These are phyloP conservation scores for Taeniopygia guttata DNA, from an alignment of 2,797 vertebrate species.

Conservation along the genomic window DNA sequence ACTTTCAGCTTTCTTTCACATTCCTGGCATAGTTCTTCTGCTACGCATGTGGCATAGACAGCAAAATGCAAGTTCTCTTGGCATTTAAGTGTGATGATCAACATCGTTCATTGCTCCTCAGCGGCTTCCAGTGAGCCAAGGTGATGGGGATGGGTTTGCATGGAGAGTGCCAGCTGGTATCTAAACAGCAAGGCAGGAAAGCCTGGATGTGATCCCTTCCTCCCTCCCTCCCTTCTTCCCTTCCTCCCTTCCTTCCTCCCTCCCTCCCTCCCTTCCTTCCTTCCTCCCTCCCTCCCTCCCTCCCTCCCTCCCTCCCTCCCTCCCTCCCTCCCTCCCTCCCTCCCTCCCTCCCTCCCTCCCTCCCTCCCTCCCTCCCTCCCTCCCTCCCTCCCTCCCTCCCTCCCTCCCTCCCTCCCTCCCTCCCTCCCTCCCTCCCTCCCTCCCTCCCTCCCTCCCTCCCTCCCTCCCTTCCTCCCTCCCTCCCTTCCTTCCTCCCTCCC, in stretches of 20 bases:
- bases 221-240: not conserved
- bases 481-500: too few species aligned
- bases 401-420: not conserved
- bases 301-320: not conserved
- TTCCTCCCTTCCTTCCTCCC: not conserved
- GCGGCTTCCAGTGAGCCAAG: not conserved
- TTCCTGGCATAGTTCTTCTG: constrained; percentile 30
- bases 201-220: not conserved
- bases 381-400: not conserved
- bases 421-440: not conserved
- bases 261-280: not conserved
- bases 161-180: not conserved
- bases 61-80: not conserved
- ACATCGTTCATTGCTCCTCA: not conserved
- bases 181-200: not conserved
- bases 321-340: too few species aligned
- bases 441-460: too few species aligned
- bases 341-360: too few species aligned
- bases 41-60: not conserved
- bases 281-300: not conserved
- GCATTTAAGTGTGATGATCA: not conserved
- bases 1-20: not conserved
- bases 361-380: not conserved
- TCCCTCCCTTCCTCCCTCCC: too few species aligned
- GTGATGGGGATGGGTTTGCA: fast-evolving